These are phyloP conservation scores for Urocyon cinereoargenteus DNA, from an alignment of 2,797 vertebrate genomes.

Conservation along the genomic window DNA sequence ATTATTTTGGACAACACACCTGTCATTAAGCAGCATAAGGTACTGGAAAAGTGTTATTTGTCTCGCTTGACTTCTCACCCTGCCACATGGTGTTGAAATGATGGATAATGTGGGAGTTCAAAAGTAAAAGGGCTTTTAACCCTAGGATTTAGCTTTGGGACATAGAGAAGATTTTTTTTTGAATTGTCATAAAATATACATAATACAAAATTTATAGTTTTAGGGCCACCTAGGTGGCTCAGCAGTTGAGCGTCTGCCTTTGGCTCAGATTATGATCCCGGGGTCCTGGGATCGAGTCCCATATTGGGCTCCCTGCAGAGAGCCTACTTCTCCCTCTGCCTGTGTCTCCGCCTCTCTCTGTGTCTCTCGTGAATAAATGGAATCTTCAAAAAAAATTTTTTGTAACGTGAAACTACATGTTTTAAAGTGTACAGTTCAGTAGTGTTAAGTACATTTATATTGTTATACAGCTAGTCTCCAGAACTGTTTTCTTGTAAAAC, in stretches of 20 bases:
- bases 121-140: slow-evolving; percentile 79
- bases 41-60: slow-evolving; percentile 79
- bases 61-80: slow-evolving; percentile 71
- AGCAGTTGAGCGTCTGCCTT: too few relatives aligned
- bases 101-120: slow-evolving; percentile 71
- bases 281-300: too few relatives aligned
- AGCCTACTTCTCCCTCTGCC: too few relatives aligned
- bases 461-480: neutral
- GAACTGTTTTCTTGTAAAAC: neutral
- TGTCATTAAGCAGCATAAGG: slow-evolving; percentile 82
- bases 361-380: too few relatives aligned
- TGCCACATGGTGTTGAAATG: slow-evolving; percentile 81
- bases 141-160: slow-evolving; percentile 33
- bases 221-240: neutral
- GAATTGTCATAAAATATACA: slow-evolving; percentile 15
- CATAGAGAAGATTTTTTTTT: slow-evolving; percentile 10
- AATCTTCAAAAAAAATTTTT: too few relatives aligned
- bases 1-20: slow-evolving; percentile 86
- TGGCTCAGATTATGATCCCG: too few relatives aligned
- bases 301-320: too few relatives aligned
- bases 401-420: neutral
- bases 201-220: slow-evolving; percentile 1
- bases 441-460: neutral
- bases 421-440: slow-evolving; percentile 10
- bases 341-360: too few relatives aligned